Base-by-base conservation (phyloP, 2,797 vertebrate genomes). In the Zalophus californianus region DNA sequence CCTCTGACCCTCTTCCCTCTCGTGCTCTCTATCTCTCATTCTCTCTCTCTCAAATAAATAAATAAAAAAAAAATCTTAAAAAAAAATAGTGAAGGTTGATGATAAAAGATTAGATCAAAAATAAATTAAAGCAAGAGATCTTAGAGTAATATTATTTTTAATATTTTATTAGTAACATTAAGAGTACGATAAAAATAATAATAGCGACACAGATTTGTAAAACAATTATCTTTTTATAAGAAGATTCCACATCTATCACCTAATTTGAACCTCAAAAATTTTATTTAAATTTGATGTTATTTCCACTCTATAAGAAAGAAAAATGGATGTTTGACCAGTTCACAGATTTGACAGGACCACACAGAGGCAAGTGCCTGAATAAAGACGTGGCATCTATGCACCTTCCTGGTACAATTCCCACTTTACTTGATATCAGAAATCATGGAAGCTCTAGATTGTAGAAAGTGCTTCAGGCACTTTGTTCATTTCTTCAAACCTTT, bases 81-180 rank as follows among this genome's bases (percentile, higher is more conserved):
- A 75, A n/a, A 48, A 83, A 92, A 60, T 78, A 80, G 16, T 68
- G 4, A 10, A 80, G 2, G 0, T 78, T 27, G 35, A 6, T 38
- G 32, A 52, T 21, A 86, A 56, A 82, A 78, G 20, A 60, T 35
- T 66, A 50, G 5, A 5, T 80, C 14, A 18, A 86, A 86, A 82
- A 7, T 73, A 64, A 90, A 18, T 48, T 56, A 93, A 86, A 86
- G 62, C 11, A 38, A 86, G 9, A 83, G 5, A 0, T 62, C 23
- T 25, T 64, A 27, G 18, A 56, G 25, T 68, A 48, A 32, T 78
- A 35, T 78, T 48, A 27, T 62, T 21, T 94, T 86, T 35, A 91
- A 70, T 85, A 77, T 35, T 82, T n/a, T 84, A 41, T 60, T 89
- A 38, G 27, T 87, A 75, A 4, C 29, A 94, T 94, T 25, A 62